Conservation (phyloP, 2,113 vertebrate species). For the Castor canadensis region DNA sequence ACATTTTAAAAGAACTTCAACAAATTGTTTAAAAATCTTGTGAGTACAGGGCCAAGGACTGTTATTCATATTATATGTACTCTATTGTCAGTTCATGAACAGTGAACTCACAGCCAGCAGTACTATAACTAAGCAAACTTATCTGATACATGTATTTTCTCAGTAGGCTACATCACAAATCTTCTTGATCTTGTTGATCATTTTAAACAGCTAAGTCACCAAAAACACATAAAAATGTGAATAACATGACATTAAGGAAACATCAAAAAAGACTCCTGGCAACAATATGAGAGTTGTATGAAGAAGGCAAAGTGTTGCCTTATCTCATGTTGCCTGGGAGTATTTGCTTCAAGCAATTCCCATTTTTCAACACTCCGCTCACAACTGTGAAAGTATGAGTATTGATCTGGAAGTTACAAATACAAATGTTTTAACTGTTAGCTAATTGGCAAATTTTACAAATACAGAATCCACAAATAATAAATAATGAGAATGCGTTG, state of each 20-base stretch:
- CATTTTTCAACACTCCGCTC: neutral
- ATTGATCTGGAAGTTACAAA: neutral
- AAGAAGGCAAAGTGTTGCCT: neutral
- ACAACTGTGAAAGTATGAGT: neutral
- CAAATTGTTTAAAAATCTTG: neutral
- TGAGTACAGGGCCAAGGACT: neutral
- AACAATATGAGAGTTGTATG: neutral
- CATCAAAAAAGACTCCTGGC: neutral
- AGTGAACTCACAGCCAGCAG: neutral
- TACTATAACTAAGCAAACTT: neutral
- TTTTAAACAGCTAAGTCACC: neutral
- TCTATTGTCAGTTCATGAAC: neutral
- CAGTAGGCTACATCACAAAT: neutral
- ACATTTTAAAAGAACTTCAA: slow-evolving; percentile 34
- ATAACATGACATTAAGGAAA: neutral
- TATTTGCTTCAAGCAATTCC: neutral
- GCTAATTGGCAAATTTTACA: neutral
- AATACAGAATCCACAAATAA: neutral
- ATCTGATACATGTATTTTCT: neutral
- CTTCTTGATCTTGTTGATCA: neutral
- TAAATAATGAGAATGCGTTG: neutral
- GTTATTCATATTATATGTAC: neutral
- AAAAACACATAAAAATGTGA: neutral
- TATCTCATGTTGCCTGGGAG: neutral
- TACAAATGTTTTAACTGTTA: neutral